phyloP scores from a whole-genome alignment of 2,797 vertebrate genomes.

The Ibycter americanus region DNA sequence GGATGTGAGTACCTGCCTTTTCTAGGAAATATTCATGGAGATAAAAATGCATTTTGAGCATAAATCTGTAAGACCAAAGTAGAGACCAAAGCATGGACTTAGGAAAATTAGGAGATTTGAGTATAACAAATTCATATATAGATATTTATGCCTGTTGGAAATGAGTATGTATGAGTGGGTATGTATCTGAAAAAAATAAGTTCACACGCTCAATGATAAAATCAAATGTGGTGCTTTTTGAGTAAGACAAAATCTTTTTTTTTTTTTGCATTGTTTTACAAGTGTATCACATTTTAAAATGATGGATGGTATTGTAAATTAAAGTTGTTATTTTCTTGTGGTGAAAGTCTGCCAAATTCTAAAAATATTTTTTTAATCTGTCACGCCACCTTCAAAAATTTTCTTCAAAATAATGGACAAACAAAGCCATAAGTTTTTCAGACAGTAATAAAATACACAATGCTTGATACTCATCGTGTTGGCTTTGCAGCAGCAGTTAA shows the following conservation, averaged over 20 bases:
- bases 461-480: not conserved
- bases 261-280: not conserved
- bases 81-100: not conserved
- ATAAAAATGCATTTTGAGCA: not conserved
- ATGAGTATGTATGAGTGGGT: not conserved
- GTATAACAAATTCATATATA: not conserved
- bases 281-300: not conserved
- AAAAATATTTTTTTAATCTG: not conserved
- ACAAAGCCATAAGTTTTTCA: not conserved
- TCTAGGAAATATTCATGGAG: not conserved
- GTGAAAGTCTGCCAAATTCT: not conserved
- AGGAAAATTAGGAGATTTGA: not conserved
- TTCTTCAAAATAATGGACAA: not conserved
- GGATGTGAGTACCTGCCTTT: not conserved
- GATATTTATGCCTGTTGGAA: not conserved
- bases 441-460: not conserved
- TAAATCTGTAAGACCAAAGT: not conserved
- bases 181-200: not conserved
- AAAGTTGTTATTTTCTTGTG: not conserved
- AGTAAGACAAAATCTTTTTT: not conserved
- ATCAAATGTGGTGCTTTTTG: not conserved
- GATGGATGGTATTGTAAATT: not conserved
- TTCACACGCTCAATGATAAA: not conserved
- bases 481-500: slow-evolving; percentile 25
- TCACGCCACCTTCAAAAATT: not conserved